Base-by-base conservation (phyloP, 2,888 invertebrate genomes). In the Dexiosoma caninum region DNA sequence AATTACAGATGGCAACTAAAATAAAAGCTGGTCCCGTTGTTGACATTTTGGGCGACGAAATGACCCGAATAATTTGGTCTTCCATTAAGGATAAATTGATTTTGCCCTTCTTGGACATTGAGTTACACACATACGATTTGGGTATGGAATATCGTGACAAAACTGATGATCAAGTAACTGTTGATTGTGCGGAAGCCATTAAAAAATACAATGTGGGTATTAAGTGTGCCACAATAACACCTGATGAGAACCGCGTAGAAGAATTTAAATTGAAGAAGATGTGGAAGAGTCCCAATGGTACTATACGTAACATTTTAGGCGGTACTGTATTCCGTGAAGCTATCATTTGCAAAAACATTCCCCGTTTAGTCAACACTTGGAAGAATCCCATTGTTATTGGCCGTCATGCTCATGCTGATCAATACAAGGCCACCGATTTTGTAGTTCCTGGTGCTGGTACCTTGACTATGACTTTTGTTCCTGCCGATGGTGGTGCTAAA, bases 51-150 rank as follows among this genome's bases (percentile, higher is more conserved):
- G 97, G 97, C n/a, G 97, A 97, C 92, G 97, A 97, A 91, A 97
- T 97, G 97, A 97, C 97, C 46, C 93, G 99, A 85, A 96, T 99
- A 83, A 98, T 99, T 88, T 99, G 99, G 99, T 98, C 98, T 87
- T 93, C 96, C 40, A 99, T 99, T 86, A 99, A 99, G 91, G 94
- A 98, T 76, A 99, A 99, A 90, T 93, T 99, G 42, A 98, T 99
- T 87, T 91, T 98, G 82, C 99, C 99, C 0, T 98, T 97, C 91
- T 92, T 99, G 85, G 97, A 99, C 88, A 95, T 99, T 85, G 97
- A 99, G 89, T 91, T 99, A 72, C 97, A 98, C 88, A 94, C 95
- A 7, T 99, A 93, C 90, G 99, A 99, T 91, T 92, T 99, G 87
- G 97, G 99, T 57, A 97, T 99, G 85, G 97, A 99, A 91, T 93